These are phyloP conservation scores for mouse (Mus musculus) DNA, from an alignment of 2,113 vertebrate species.

Conservation along the genomic window GRCm39 chr1:165222501-165223000, in stretches of 20 bases:
- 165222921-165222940: not conserved
- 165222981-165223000: not conserved
- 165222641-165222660: not conserved
- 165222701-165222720: not conserved
- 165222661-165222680: not conserved
- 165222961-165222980: not conserved
- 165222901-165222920: not conserved
- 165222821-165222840: not conserved
- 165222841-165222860: not conserved
- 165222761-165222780: not conserved
- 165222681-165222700: not conserved
- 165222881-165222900: not conserved
- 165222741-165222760: not conserved
- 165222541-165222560: not conserved
- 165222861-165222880: not conserved
- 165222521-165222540: not conserved
- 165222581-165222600: not conserved
- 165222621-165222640: not conserved
- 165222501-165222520: not conserved
- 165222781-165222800: not conserved
- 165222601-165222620: not conserved
- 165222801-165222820: not conserved
- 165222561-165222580: not conserved
- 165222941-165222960: not conserved
- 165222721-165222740: not conserved